phyloP scores from a whole-genome alignment of 2,888 invertebrate genomes.

The Chrysolina haemoptera region DNA sequence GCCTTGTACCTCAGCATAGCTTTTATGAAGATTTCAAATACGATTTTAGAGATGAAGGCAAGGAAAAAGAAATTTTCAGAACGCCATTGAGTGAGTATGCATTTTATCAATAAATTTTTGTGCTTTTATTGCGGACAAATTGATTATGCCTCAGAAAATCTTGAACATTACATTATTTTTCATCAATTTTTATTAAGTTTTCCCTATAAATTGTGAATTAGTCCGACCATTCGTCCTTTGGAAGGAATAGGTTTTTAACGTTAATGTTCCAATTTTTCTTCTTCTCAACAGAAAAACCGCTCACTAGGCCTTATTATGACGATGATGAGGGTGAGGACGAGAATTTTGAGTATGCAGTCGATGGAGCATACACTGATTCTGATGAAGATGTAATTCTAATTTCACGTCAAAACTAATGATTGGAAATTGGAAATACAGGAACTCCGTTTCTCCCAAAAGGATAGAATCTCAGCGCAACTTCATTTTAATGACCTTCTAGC shows the following conservation, averaged over 20 bases:
- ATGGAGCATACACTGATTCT: slow-evolving; percentile 41
- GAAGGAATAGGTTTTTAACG: not conserved
- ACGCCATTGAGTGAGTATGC: slow-evolving; percentile 56
- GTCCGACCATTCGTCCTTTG: no score
- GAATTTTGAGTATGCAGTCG: slow-evolving; percentile 35
- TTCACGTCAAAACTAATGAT: slow-evolving; percentile 4
- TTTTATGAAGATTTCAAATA: slow-evolving; percentile 57
- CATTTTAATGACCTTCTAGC: no score
- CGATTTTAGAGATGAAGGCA: slow-evolving; percentile 53
- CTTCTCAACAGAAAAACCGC: slow-evolving; percentile 57
- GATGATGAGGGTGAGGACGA: slow-evolving; percentile 73
- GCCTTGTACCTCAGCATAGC: slow-evolving; percentile 57
- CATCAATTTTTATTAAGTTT: no score
- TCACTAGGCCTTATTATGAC: slow-evolving; percentile 78
- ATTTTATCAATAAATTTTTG: no score
- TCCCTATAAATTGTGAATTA: no score
- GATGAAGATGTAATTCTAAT: slow-evolving; percentile 45
- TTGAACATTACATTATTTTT: no score
- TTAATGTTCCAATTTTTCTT: slow-evolving; percentile 5
- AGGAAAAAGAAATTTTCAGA: slow-evolving; percentile 60
- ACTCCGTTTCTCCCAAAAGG: no score
- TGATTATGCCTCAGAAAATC: no score
- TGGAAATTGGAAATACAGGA: not conserved
- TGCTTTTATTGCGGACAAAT: no score
- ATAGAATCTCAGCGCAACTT: no score